Evolutionary conservation across 2,113 vertebrate genomes (phyloP), one percentile per base, ranked within the genome.

Genomic region (Progne subis): DNA sequence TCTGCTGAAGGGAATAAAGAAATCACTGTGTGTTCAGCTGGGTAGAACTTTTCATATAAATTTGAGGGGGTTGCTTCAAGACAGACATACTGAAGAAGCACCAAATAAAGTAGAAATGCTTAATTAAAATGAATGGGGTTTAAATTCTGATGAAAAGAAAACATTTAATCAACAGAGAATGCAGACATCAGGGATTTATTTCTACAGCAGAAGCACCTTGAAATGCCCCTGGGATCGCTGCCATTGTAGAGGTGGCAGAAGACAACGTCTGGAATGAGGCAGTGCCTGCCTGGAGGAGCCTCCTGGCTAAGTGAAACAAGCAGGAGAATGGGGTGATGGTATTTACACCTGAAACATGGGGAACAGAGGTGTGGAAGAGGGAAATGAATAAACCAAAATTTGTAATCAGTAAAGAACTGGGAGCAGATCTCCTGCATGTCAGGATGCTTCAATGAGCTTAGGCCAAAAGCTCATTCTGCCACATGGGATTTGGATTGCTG

Each of bases 1-100:
- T 86, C 90, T 94, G 93, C 41, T 97, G 91, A 95, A 53, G 59
- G 32, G 77, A 93, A 97, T 93, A 97, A 97, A 96, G 81, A 80
- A 76, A 61, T 78, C 37, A 52, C 90, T 97, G 91, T 97, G 68
- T 8, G 3, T 46, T 63, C 68, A 90, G 72, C 56, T 28, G 80
- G 70, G 69, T 12, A 69, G 74, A 67, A 47, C 32, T 17, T 34
- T 39, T 55, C 75, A 53, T 26, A 7, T 14, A 43, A 47, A 80
- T 64, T 63, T 24, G 26, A 60, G 10, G 18, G 13, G 7, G 3
- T 31, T 53, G 37, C 49, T 85, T 94, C 56, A n/a, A 67, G 85
- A 88, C 29, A 68, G 57, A 77, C 39, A 65, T 90, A 56, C 2
- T 44, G 57, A 82, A 89, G 88, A 56, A 87, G 57, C 39, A 74